Evolutionary conservation across 2,888 invertebrate species (phyloP).

Genomic region (Hirtodrosophila trivittata): DNA sequence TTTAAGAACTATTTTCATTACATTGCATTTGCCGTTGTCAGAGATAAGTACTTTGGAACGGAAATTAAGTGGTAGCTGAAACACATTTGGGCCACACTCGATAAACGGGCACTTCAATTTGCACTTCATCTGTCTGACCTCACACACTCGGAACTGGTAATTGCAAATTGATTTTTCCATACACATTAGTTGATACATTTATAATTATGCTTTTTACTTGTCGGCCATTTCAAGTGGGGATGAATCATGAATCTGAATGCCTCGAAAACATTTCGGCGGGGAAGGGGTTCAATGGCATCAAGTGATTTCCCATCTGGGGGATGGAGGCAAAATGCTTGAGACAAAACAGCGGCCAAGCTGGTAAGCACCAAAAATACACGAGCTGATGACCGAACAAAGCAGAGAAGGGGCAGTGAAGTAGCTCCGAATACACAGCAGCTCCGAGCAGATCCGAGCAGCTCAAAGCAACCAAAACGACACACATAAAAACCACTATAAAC

Average conservation of each 20-base stretch:
- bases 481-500: conserved; percentile 73
- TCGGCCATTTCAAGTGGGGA: too few relatives aligned
- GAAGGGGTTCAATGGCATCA: too few relatives aligned
- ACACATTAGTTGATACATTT: conserved; percentile 74
- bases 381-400: too few relatives aligned
- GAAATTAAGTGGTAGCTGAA: conserved; percentile 65
- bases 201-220: conserved; percentile 66
- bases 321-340: too few relatives aligned
- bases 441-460: too few relatives aligned
- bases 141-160: conserved; percentile 24
- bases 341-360: not conserved
- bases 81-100: conserved; percentile 44
- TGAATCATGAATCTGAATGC: too few relatives aligned
- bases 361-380: not conserved
- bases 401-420: too few relatives aligned
- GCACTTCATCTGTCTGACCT: conserved; percentile 64
- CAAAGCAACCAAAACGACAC: conserved; percentile 18
- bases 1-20: too few relatives aligned
- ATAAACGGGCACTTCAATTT: conserved; percentile 64
- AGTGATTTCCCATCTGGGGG: too few relatives aligned
- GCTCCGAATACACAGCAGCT: too few relatives aligned
- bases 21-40: conserved; percentile 57
- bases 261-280: too few relatives aligned
- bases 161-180: conserved; percentile 74
- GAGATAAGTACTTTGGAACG: conserved; percentile 55